phyloP scores from a whole-genome alignment of 2,797 vertebrate species.

The Lepilemur ruficaudatus region DNA sequence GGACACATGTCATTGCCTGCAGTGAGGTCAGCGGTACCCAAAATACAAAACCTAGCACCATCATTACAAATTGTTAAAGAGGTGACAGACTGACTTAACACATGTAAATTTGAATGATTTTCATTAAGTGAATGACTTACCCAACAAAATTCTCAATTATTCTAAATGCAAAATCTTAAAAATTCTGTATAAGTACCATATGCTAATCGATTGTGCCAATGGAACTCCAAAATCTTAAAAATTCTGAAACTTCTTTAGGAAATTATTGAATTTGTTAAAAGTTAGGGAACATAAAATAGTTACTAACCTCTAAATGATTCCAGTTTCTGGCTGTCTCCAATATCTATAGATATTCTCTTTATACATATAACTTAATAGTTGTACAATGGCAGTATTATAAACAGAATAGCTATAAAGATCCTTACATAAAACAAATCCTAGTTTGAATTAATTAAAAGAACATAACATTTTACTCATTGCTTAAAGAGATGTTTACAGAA shows the following conservation, averaged over 20 bases:
- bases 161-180: slow-evolving; percentile 50
- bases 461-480: neutral
- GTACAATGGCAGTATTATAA: neutral
- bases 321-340: neutral
- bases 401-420: neutral
- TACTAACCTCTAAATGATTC: neutral
- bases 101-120: neutral
- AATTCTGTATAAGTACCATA: too few relatives aligned
- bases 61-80: neutral
- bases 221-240: too few relatives aligned
- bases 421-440: neutral
- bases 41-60: neutral
- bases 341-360: neutral
- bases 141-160: slow-evolving; percentile 51
- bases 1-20: neutral
- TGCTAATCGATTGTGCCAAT: too few relatives aligned
- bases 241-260: slow-evolving; percentile 37
- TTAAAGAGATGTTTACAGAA: neutral
- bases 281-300: neutral
- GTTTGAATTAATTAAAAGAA: neutral
- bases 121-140: slow-evolving; percentile 17
- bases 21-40: neutral
- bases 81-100: neutral
- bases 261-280: neutral
- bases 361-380: neutral